These are phyloP conservation scores for Plutella xylostella DNA, from an alignment of 2,888 invertebrate species.

Conservation along the genomic window DNA sequence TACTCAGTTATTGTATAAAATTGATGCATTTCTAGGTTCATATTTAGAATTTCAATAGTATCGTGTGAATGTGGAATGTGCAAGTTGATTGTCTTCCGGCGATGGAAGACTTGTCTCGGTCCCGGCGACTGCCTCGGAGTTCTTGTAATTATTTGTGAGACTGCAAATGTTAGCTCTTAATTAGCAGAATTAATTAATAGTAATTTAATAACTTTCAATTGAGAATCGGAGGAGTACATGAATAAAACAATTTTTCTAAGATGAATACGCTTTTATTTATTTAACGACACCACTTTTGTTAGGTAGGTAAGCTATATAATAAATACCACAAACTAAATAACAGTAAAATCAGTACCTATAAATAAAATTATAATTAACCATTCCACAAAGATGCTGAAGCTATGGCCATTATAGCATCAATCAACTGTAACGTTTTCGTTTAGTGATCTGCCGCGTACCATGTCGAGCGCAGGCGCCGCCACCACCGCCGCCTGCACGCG, in stretches of 20 bases:
- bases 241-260: slow-evolving; percentile 58
- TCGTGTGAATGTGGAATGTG: slow-evolving; percentile 29
- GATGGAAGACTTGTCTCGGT: slow-evolving; percentile 31
- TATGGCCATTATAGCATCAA: background rate
- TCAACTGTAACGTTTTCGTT: too few species aligned
- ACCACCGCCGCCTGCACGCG: slow-evolving; percentile 52
- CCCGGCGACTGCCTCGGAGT: slow-evolving; percentile 55
- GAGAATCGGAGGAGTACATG: slow-evolving; percentile 60
- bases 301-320: too few species aligned
- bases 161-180: slow-evolving; percentile 67
- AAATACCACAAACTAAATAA: background rate
- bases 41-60: slow-evolving; percentile 40
- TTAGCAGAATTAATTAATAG: slow-evolving; percentile 60
- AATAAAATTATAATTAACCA: background rate
- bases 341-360: background rate
- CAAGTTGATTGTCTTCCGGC: slow-evolving; percentile 24
- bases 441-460: slow-evolving; percentile 33
- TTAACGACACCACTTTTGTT: background rate
- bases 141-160: slow-evolving; percentile 63
- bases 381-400: background rate
- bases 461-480: slow-evolving; percentile 43
- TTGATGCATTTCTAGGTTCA: slow-evolving; percentile 45
- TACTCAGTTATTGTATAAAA: slow-evolving; percentile 34
- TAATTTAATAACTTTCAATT: slow-evolving; percentile 49
- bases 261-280: slow-evolving; percentile 11